Evolutionary conservation across 2,888 invertebrate species (phyloP).

Genomic region (Thymelicus acteon): DNA sequence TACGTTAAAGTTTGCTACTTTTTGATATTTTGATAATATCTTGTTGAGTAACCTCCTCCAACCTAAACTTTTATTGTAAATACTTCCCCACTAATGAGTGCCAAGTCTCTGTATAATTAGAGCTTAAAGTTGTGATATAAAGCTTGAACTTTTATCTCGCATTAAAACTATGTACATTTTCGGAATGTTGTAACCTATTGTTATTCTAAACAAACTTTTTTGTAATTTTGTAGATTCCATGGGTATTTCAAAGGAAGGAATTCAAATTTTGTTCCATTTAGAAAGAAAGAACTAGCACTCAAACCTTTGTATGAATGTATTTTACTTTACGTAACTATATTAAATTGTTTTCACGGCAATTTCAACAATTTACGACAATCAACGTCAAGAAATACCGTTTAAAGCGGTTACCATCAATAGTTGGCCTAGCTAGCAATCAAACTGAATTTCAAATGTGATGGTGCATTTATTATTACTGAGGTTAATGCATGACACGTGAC

Average conservation of each 20-base stretch:
- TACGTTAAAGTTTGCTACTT: conserved; percentile 19
- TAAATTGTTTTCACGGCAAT: neutral
- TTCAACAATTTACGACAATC: conserved; percentile 21
- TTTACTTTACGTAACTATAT: neutral
- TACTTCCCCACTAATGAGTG: conserved; percentile 57
- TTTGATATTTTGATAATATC: conserved; percentile 41
- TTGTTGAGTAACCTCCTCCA: conserved; percentile 49
- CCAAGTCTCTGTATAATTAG: conserved; percentile 53
- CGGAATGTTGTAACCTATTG: conserved; percentile 35
- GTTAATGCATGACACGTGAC: conserved; percentile 15
- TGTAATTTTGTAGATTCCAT: no score
- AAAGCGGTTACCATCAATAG: conserved; percentile 22
- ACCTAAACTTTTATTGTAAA: conserved; percentile 58
- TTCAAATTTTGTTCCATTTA: no score
- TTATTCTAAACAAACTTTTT: no score
- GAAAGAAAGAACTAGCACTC: no score
- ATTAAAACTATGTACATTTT: conserved; percentile 46
- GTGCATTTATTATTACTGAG: conserved; percentile 29
- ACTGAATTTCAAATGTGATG: conserved; percentile 29
- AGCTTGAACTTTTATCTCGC: conserved; percentile 48
- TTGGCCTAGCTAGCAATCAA: conserved; percentile 23
- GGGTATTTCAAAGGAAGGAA: no score
- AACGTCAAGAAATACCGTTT: conserved; percentile 24
- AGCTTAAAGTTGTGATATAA: conserved; percentile 46
- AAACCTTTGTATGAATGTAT: no score